These are phyloP conservation scores for Muricea muricata DNA, from an alignment of 92 coral and sea anemone genomes.

Conservation along the genomic window DNA sequence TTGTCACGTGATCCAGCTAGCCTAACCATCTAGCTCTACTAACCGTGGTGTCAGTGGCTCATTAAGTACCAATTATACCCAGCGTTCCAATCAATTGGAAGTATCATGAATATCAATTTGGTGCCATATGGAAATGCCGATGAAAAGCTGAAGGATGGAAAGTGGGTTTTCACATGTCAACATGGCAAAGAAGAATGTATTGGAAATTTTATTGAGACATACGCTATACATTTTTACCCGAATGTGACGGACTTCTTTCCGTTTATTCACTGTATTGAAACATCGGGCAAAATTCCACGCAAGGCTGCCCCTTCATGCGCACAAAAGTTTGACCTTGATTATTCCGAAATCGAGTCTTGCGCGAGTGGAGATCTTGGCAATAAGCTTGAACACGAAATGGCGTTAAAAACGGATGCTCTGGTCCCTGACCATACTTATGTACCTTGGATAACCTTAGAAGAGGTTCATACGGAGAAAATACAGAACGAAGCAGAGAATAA, in stretches of 20 bases:
- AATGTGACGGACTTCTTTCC: conserved; percentile 58
- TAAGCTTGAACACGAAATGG: conserved; percentile 79
- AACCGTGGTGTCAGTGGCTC: not conserved
- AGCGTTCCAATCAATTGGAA: conserved; percentile 63
- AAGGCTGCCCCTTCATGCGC: conserved; percentile 70
- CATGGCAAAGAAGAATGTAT: conserved; percentile 75
- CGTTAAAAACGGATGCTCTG: conserved; percentile 67
- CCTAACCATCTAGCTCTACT: too few species aligned
- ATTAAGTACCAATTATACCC: not conserved
- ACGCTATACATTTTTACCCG: conserved; percentile 64
- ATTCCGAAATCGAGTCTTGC: conserved; percentile 65
- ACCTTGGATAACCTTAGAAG: conserved; percentile 81
- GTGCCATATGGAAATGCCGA: conserved; percentile 78
- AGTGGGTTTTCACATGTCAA: conserved; percentile 77
- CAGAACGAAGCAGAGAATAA: conserved; percentile 60
- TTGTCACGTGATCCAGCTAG: too few species aligned
- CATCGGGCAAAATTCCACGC: conserved; percentile 29
- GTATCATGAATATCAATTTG: conserved; percentile 71
- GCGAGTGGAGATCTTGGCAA: conserved; percentile 66
- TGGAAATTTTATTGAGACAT: conserved; percentile 77
- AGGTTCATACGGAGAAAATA: conserved; percentile 75
- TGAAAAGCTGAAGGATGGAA: conserved; percentile 17
- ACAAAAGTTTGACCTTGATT: conserved; percentile 58
- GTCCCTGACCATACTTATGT: conserved; percentile 71
- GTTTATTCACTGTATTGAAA: conserved; percentile 76